Base-by-base conservation (phyloP, 2,797 vertebrate genomes). In the Ctenopoma multispine region DNA sequence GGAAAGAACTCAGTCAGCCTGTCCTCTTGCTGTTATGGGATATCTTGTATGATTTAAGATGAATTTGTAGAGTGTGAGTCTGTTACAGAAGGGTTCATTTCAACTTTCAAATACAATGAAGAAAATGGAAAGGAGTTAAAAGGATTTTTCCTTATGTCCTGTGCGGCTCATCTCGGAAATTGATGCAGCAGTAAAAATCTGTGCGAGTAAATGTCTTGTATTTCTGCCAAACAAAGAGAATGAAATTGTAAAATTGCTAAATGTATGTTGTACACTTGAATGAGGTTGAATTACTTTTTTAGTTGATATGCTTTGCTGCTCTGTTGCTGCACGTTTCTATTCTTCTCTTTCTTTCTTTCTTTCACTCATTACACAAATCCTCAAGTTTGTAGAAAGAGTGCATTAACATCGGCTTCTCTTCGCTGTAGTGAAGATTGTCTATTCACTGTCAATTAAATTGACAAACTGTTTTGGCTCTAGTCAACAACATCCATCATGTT, bases 1-100 rank as follows among this genome's bases (percentile, higher is more conserved):
- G 46, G 53, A 68, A 63, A 76, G 76, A 55, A 70, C 77, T 79
- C 84, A 81, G 79, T 46, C 53, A 18, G 43, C 14, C 56, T 7
- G 46, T 75, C 38, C 38, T 27, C 34, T 14, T 41, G 53, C 55
- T 78, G 57, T 74, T 36, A 14, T 44, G 50, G 67, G 71, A 80
- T 21, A 56, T 59, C 67, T 69, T 18, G 4, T 56, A 17, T 77
- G 83, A 86, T 86, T 83, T 57, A 61, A 82, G 75, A 82, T 50
- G 47, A 63, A 84, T 82, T 80, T 84, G 78, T 75, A 54, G 43
- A 58, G 71, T 71, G 74, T 1, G 40, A 69, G 51, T 63, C 63
- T 74, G 36, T 86, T 76, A 31, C 36, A 69, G 54, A 64, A 64
- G 46, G 36, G 12, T 11, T 38, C 0, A 13, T 12, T 74, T 76